These are phyloP conservation scores for Homarus gammarus DNA, from an alignment of 2,888 invertebrate species.

Conservation along the genomic window DNA sequence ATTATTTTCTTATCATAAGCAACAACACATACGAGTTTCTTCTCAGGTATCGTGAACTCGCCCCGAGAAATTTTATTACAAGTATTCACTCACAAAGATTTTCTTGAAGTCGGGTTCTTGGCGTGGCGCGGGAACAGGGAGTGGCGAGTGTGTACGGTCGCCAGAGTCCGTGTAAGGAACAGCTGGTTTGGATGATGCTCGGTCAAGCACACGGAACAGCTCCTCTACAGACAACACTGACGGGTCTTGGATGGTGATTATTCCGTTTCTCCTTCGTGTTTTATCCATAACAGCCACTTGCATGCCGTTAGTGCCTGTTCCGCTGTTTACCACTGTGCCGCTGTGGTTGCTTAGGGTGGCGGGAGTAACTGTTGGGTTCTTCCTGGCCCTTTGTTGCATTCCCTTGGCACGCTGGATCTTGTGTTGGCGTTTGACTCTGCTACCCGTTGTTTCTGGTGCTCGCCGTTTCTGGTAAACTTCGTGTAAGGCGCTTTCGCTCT, in stretches of 20 bases:
- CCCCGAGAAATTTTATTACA: slow-evolving; percentile 19
- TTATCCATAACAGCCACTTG: slow-evolving; percentile 72
- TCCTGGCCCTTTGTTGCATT: slow-evolving; percentile 53
- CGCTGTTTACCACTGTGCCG: neutral
- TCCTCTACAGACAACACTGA: slow-evolving; percentile 74
- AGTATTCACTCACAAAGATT: slow-evolving; percentile 74
- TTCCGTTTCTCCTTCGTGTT: slow-evolving; percentile 63
- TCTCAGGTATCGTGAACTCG: neutral
- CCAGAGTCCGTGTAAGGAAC: slow-evolving; percentile 55
- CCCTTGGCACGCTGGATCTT: slow-evolving; percentile 75
- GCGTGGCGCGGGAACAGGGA: slow-evolving; percentile 42
- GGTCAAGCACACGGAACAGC: slow-evolving; percentile 70
- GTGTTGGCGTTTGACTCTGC: slow-evolving; percentile 69
- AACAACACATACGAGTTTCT: neutral
- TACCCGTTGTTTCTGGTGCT: slow-evolving; percentile 52
- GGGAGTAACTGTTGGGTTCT: neutral
- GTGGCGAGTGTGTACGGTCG: slow-evolving; percentile 6
- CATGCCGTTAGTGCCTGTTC: slow-evolving; percentile 32
- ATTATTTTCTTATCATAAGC: no score
- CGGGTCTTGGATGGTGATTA: slow-evolving; percentile 73
- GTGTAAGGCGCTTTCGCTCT: slow-evolving; percentile 56
- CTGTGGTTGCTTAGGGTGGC: neutral
- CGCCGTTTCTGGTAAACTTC: slow-evolving; percentile 73
- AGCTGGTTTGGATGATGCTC: slow-evolving; percentile 50
- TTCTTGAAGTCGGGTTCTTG: slow-evolving; percentile 71